Percentiles rank a stretch among this genome's conserved stretches.
Evolutionary conservation across 2,113 vertebrate genomes (phyloP).

Genomic region (Tyrannus savana): DNA sequence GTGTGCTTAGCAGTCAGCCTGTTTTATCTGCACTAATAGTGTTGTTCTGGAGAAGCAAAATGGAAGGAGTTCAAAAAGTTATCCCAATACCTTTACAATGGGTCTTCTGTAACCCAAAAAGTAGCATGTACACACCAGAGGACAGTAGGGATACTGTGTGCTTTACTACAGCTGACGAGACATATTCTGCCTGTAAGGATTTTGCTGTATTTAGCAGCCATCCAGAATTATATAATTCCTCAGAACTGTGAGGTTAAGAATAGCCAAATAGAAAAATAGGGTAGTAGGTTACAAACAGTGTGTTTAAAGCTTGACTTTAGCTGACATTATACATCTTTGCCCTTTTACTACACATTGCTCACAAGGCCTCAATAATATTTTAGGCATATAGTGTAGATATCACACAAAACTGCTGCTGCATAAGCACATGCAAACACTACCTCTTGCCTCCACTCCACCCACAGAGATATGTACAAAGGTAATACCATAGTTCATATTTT

Average conservation of each 20-base stretch:
- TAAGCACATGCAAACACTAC: not conserved
- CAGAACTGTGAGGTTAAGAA: not conserved
- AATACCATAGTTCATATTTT: not conserved
- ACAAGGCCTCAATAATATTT: not conserved
- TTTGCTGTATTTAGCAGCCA: not conserved
- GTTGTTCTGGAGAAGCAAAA: not conserved
- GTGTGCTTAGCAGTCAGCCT: not conserved
- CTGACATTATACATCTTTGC: not conserved
- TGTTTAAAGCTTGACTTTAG: not conserved
- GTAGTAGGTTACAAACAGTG: not conserved
- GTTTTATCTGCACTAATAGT: not conserved
- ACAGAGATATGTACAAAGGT: not conserved
- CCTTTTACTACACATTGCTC: not conserved
- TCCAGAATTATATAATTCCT: not conserved
- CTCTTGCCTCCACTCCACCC: accelerated
- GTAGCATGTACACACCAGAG: not conserved
- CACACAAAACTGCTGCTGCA: not conserved
- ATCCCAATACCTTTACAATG: not conserved
- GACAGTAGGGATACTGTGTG: not conserved
- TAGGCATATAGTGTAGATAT: not conserved
- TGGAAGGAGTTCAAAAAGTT: not conserved
- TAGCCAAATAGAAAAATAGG: not conserved
- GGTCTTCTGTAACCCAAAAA: not conserved
- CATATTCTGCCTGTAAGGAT: not conserved
- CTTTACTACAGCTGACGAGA: not conserved